Evolutionary conservation across 2,797 vertebrate species (phyloP).

Genomic region (Tinamus major): DNA sequence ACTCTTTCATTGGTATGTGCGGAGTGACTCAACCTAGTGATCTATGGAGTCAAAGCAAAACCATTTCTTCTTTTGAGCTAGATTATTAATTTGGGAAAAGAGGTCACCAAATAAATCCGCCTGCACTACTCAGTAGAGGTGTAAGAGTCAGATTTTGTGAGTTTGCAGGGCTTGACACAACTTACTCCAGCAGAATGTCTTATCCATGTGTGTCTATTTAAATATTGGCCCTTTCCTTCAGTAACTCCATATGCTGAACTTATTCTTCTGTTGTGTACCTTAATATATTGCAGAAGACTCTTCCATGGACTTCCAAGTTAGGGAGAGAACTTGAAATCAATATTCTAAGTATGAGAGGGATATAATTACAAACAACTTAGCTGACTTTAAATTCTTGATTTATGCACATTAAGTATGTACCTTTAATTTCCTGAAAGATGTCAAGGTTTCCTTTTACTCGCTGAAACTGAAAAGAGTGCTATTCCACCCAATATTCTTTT

Average conservation of each 20-base stretch:
- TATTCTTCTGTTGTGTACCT: neutral
- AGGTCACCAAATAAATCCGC: neutral
- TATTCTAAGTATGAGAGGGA: constrained; percentile 16
- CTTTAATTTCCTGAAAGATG: neutral
- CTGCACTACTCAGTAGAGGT: neutral
- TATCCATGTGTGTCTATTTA: neutral
- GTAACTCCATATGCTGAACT: neutral
- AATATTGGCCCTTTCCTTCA: neutral
- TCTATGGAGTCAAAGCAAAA: neutral
- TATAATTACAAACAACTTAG: constrained; percentile 5
- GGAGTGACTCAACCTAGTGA: neutral
- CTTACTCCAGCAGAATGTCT: neutral
- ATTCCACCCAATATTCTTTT: neutral
- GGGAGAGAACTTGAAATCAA: constrained; percentile 31
- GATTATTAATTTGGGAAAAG: neutral
- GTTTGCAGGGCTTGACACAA: neutral
- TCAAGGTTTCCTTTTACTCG: neutral
- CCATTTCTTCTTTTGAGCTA: neutral
- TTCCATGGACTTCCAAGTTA: neutral
- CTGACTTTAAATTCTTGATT: neutral
- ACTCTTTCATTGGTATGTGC: neutral
- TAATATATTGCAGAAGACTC: neutral
- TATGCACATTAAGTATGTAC: neutral
- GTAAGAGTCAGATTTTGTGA: neutral
- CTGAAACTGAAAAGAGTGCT: neutral